These are phyloP conservation scores for Tragulus kanchil DNA, from an alignment of 2,113 vertebrate species.

Conservation along the genomic window DNA sequence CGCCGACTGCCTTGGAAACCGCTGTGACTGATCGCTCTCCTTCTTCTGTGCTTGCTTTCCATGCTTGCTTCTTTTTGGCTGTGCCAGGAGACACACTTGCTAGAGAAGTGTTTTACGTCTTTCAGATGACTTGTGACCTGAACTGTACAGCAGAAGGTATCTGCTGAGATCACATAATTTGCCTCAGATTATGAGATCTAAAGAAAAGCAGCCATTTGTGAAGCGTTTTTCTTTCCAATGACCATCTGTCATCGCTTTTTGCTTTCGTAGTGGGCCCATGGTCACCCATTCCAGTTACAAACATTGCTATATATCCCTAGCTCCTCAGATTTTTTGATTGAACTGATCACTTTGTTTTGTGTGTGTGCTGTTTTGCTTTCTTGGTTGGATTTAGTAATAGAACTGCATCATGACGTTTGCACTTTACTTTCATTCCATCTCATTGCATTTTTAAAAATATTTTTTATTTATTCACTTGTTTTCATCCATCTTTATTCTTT, in stretches of 20 bases:
- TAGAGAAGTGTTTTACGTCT: slow-evolving; percentile 98
- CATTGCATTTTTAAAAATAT: background rate
- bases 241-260: background rate
- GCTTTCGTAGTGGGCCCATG: background rate
- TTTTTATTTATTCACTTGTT: too few relatives aligned
- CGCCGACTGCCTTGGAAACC: slow-evolving; percentile 78
- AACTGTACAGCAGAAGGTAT: slow-evolving; percentile 99
- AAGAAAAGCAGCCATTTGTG: slow-evolving; percentile 82
- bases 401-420: background rate
- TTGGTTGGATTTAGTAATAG: slow-evolving; percentile 72
- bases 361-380: slow-evolving; percentile 73
- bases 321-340: background rate
- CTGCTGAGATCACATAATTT: slow-evolving; percentile 96
- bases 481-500: too few relatives aligned
- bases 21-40: slow-evolving; percentile 86
- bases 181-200: slow-evolving; percentile 93
- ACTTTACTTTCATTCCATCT: slow-evolving; percentile 63
- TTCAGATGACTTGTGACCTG: slow-evolving; percentile 99
- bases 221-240: slow-evolving; percentile 62
- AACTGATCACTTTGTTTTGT: background rate
- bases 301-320: background rate
- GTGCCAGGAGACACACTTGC: slow-evolving; percentile 96
- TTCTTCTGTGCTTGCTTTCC: slow-evolving; percentile 90
- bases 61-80: slow-evolving; percentile 91
- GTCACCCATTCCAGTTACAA: slow-evolving; percentile 74